These are phyloP conservation scores for Muscicapa adusta DNA, from an alignment of 2,113 vertebrate species.

Conservation along the genomic window DNA sequence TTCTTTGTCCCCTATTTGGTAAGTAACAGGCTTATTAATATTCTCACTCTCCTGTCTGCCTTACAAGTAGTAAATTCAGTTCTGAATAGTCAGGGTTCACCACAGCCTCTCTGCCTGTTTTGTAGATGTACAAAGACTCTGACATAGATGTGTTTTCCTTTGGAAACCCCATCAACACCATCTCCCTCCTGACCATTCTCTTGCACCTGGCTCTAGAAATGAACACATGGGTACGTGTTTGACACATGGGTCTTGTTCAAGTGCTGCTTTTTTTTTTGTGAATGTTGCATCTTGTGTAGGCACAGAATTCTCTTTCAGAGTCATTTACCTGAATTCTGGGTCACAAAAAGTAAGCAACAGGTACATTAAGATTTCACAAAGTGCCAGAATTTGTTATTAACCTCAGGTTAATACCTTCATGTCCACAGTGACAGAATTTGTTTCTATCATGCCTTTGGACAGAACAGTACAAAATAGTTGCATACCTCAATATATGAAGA, in stretches of 20 bases:
- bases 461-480: background rate
- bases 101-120: background rate
- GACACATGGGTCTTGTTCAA: background rate
- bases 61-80: background rate
- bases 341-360: background rate
- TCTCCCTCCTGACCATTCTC: slow-evolving; percentile 86
- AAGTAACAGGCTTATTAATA: slow-evolving; percentile 45
- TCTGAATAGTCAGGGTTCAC: background rate
- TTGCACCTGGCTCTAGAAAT: slow-evolving; percentile 92
- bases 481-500: background rate
- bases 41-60: background rate
- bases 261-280: background rate
- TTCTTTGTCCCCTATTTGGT: slow-evolving; percentile 93
- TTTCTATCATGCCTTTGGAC: background rate
- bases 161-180: slow-evolving; percentile 87
- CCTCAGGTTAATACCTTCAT: background rate
- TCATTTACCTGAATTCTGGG: background rate
- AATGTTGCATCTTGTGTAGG: background rate
- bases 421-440: background rate
- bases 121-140: slow-evolving; percentile 81
- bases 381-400: background rate
- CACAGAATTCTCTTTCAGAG: background rate
- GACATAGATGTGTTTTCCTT: slow-evolving; percentile 87
- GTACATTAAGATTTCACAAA: background rate
- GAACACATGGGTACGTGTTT: slow-evolving; percentile 86